phyloP scores from a whole-genome alignment of 2,113 vertebrate genomes.

The Vanacampus margaritifer region DNA sequence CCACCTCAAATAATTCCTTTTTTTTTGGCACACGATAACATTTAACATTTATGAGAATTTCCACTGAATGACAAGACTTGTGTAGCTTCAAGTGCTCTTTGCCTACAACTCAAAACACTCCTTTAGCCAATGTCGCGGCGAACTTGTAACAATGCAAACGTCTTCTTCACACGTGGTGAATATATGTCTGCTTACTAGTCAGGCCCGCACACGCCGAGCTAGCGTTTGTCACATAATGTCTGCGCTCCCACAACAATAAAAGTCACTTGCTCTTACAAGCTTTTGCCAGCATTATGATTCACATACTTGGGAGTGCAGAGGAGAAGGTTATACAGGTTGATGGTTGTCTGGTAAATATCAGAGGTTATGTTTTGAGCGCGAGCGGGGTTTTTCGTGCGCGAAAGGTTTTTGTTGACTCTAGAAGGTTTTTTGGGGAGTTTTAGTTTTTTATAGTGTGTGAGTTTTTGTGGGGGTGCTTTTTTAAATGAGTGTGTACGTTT shows the following conservation, averaged over 20 bases:
- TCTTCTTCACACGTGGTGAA: background rate
- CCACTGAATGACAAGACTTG: background rate
- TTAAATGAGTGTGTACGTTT: too few species aligned
- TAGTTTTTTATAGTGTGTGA: too few species aligned
- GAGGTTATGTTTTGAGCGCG: too few species aligned
- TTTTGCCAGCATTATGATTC: conserved; percentile 42
- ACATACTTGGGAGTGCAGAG: conserved; percentile 30
- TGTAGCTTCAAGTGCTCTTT: background rate
- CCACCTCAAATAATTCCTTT: background rate
- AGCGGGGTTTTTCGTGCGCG: too few species aligned
- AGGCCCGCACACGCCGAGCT: conserved; percentile 39
- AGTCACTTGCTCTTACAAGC: conserved; percentile 30
- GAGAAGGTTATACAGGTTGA: background rate
- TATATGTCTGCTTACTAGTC: conserved; percentile 42
- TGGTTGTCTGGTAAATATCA: too few species aligned
- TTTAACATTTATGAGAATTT: background rate
- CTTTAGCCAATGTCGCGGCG: conserved; percentile 2
- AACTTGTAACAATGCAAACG: background rate
- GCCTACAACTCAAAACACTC: background rate
- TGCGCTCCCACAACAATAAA: conserved; percentile 46
- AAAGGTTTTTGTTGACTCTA: background rate
- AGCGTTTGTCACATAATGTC: conserved; percentile 29
- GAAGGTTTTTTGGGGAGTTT: too few species aligned
- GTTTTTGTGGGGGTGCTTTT: too few species aligned
- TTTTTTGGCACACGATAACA: background rate